A percentile compares a stretch with the other conserved stretches of the same genome.
Conservation (phyloP, 1,140 invertebrate genomes). For the Trigoniulus corallinus region DNA sequence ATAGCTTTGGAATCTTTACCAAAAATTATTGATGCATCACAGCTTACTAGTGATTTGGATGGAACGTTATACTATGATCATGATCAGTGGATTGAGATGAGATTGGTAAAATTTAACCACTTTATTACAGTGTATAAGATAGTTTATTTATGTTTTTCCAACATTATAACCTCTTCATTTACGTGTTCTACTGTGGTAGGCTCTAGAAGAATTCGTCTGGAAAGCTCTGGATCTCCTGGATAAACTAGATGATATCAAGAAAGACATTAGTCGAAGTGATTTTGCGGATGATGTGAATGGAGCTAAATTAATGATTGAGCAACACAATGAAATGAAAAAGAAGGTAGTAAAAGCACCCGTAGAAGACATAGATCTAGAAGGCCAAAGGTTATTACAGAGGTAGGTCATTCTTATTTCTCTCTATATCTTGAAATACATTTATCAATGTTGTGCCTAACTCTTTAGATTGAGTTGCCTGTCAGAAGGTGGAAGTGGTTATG, state of each 20-base stretch:
- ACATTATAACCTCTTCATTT: not conserved
- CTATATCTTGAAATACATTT: not conserved
- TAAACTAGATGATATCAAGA: slow-evolving; percentile 56
- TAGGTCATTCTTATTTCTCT: slow-evolving; percentile 18
- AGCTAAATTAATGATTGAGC: slow-evolving; percentile 75
- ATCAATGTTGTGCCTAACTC: slow-evolving; percentile 12
- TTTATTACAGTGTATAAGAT: slow-evolving; percentile 1
- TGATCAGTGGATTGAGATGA: slow-evolving; percentile 86
- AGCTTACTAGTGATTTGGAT: slow-evolving; percentile 84
- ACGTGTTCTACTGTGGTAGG: slow-evolving; percentile 26
- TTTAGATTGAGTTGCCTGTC: slow-evolving; percentile 22
- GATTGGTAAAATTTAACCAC: slow-evolving; percentile 44
- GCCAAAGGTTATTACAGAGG: slow-evolving; percentile 45
- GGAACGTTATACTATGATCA: slow-evolving; percentile 89
- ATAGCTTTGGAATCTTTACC: slow-evolving; percentile 84
- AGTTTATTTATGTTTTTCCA: not conserved
- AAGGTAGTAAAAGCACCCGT: slow-evolving; percentile 83
- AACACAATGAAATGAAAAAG: slow-evolving; percentile 86
- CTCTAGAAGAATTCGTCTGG: slow-evolving; percentile 88
- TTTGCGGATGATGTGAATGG: slow-evolving; percentile 81
- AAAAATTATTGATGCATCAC: slow-evolving; percentile 77
- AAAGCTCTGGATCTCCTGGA: slow-evolving; percentile 81
- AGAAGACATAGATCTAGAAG: slow-evolving; percentile 68
- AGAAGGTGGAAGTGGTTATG: slow-evolving; percentile 28
- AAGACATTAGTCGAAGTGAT: slow-evolving; percentile 74